Evolutionary conservation across 2,797 vertebrate species (phyloP), one percentile per base, ranked within the genome.

Genomic region (Sebastes itinus): DNA sequence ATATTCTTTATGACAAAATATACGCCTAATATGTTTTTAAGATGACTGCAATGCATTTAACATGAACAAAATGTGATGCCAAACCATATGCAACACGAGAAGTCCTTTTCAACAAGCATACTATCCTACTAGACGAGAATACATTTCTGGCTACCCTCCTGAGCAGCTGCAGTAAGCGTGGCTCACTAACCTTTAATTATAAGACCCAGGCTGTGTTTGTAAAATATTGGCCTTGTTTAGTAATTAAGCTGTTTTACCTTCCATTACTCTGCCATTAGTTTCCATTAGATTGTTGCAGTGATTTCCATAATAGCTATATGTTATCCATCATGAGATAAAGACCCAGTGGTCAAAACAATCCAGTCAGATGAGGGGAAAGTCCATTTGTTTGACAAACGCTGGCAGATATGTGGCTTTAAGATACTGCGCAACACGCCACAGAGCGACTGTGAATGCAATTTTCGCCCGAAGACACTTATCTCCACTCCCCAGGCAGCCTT

Each of bases 381-480:
- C 61, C 0, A 71, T 86, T 77, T 78, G 42, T 78, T 80, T 84
- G 64, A 75, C 10, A 73, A 55, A 75, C 28, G 16, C 30, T 54
- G 32, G 25, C 64, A 63, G 78, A 80, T 65, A 66, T 82, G 70
- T 80, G 81, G 79, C 67, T 84, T 88, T 85, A 80, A 88, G 74
- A 90, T 79, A 84, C 74, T 77, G 66, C 3, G 22, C 56, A 85
- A 72, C 49, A 61, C 7, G 25, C 75, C 18, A 74, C 83, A 83
- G 62, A 79, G 63, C 70, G 73, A 32, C 56, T 88, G 66, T 61
- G 62, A 87, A 93, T 67, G 64, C 82, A 89, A 78, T 89, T 87
- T 85, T 87, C 12, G 54, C 75, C 66, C 77, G 62, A 72, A 62
- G 69, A 78, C 22, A 87, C 87, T 94, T 94, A 95, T 95, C 94